Percentiles rank a stretch among this genome's conserved stretches.
Conservation (phyloP, 2,888 invertebrate species). For the Tuta absoluta region DNA sequence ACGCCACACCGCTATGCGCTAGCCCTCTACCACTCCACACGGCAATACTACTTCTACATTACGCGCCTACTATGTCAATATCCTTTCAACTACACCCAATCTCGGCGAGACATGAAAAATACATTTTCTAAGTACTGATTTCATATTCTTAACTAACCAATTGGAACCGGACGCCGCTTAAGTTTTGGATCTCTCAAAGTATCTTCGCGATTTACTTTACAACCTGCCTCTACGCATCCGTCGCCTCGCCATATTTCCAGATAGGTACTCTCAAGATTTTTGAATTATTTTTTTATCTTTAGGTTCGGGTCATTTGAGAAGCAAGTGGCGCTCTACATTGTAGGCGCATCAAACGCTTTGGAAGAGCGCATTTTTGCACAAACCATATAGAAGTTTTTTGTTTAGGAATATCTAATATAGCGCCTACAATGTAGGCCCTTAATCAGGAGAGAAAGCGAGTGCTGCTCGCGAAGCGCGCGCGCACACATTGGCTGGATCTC, state of each 20-base stretch:
- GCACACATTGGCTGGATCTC: constrained; percentile 48
- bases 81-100: constrained; percentile 2
- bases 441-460: constrained; percentile 73
- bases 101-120: background rate
- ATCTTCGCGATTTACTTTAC: constrained; percentile 10
- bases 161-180: constrained; percentile 74
- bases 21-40: constrained; percentile 15
- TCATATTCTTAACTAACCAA: background rate
- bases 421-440: constrained; percentile 66
- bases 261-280: background rate
- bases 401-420: constrained; percentile 36
- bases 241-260: constrained; percentile 57
- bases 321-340: constrained; percentile 62
- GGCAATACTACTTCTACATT: constrained; percentile 12
- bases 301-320: constrained; percentile 47
- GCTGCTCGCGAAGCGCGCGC: constrained; percentile 75
- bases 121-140: background rate
- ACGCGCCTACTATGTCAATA: constrained; percentile 10
- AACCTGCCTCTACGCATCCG: constrained; percentile 64
- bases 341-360: constrained; percentile 47
- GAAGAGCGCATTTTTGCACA: background rate
- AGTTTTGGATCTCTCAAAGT: constrained; percentile 1
- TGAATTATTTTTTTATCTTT: constrained; percentile 33
- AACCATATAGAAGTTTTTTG: background rate
- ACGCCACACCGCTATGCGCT: constrained; percentile 32